A percentile compares a stretch with the other conserved stretches of the same genome.
phyloP scores from a whole-genome alignment of 2,797 vertebrate species.

The Eulemur mongoz region DNA sequence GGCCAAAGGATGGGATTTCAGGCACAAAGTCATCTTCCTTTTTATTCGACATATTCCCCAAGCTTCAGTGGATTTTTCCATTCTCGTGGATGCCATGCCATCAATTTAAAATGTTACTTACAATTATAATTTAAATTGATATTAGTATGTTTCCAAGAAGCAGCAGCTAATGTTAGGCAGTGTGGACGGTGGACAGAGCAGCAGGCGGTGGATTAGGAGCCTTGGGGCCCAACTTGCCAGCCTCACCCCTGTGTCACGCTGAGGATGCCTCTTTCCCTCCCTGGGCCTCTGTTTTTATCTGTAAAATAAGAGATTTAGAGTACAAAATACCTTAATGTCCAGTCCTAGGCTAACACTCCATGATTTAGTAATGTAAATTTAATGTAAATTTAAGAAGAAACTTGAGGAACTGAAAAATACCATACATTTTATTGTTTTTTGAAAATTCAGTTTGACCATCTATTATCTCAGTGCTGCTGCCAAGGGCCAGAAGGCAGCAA shows the following conservation, averaged over 20 bases:
- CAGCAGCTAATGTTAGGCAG: neutral
- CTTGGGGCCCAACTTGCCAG: neutral
- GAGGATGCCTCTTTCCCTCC: neutral
- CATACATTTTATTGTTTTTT: conserved; percentile 37
- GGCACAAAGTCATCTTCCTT: neutral
- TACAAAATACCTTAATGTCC: neutral
- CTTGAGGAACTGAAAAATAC: neutral
- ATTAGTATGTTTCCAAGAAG: neutral
- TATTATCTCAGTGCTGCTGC: conserved; percentile 97
- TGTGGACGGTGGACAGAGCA: neutral
- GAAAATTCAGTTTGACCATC: conserved; percentile 91
- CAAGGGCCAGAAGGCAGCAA: conserved; percentile 95
- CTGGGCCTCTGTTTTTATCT: neutral
- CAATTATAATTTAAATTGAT: neutral
- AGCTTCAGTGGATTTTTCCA: neutral
- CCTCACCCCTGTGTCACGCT: too few relatives aligned
- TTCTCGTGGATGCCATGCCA: neutral
- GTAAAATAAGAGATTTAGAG: neutral
- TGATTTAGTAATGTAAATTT: neutral
- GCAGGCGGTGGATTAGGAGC: neutral
- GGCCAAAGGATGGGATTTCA: neutral
- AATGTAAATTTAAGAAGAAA: neutral
- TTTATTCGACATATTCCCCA: neutral
- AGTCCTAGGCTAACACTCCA: neutral
- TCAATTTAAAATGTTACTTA: neutral